Percentiles rank a stretch among this genome's conserved stretches.
Evolutionary conservation across 2,888 invertebrate genomes (phyloP).

Genomic region (Idaea straminata): DNA sequence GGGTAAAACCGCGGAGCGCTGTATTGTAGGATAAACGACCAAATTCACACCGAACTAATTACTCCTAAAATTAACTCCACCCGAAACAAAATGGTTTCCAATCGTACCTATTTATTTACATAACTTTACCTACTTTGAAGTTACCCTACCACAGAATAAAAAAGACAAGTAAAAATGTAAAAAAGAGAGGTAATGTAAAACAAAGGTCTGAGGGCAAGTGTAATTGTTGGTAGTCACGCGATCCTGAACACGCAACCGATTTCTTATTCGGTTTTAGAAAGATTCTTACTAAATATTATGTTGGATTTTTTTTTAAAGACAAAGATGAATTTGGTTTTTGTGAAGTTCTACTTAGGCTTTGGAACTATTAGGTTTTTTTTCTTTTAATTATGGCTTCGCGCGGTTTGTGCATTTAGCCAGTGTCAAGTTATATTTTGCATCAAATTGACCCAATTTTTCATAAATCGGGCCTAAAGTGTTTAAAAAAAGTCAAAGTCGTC

Average conservation of each 20-base stretch:
- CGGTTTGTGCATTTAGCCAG: too few species aligned
- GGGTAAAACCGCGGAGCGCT: too few species aligned
- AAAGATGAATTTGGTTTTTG: neutral
- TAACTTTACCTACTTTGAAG: neutral
- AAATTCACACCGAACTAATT: neutral
- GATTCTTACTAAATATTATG: neutral
- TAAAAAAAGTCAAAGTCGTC: too few species aligned
- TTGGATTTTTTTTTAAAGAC: neutral
- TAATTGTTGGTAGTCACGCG: conserved; percentile 20
- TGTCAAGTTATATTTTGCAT: too few species aligned
- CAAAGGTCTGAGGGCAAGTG: conserved; percentile 14
- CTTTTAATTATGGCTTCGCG: too few species aligned
- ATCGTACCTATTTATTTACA: neutral
- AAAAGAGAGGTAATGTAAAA: conserved; percentile 22
- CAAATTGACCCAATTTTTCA: too few species aligned
- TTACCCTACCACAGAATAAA: conserved; percentile 6
- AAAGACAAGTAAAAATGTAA: conserved; percentile 20
- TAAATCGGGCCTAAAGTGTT: too few species aligned
- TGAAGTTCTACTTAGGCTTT: too few species aligned
- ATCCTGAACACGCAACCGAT: conserved; percentile 1
- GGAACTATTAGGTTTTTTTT: too few species aligned
- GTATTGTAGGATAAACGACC: too few species aligned
- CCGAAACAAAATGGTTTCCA: neutral
- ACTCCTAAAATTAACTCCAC: neutral
- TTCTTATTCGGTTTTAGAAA: neutral